Evolutionary conservation across 2,888 invertebrate genomes (phyloP), one percentile per base, ranked within the genome.

Genomic region (Epirrita christyi): DNA sequence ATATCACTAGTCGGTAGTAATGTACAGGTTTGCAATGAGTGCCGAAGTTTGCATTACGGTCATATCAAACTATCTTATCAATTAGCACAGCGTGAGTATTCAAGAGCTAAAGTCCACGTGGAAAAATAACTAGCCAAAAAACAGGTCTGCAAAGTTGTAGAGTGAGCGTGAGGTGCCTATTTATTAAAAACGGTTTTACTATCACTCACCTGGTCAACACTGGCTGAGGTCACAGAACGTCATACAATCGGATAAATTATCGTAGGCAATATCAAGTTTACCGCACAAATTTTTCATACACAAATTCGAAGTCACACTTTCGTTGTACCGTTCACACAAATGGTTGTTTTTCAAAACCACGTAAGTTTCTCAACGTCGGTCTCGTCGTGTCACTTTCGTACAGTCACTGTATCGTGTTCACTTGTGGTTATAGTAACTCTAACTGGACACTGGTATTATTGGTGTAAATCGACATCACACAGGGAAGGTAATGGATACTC

Each of bases 391-490:
- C 88, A 88, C 90, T 88, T 88, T 90, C 88, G 80, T 81, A 79
- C 75, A 73, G 84, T 85, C 81, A 78, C 73, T 76, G 75, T 80
- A 88, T 88, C 86, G 83, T 77, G 85, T 88, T 84, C 85, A 86
- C 86, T 87, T 90, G 91, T 84, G 91, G 91, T 91, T 84, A 80
- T 78, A 81, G 88, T 88, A 88, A 89, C 76, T 85, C 83, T 80
- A 88, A 78, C 86, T 83, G 80, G 79, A 80, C 87, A 86, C 87
- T 86, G 72, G 77, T 80, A 77, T 80, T 79, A 73, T 64, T 59
- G 54, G 77, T 79, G 79, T 78, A 80, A 83, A 84, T 77, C 79
- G 80, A 81, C 83, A 86, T 85, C 81, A 81, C 86, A 88, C 78
- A 79, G 81, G 87, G 85, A 86, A 88, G 83, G 87, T 86, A 88